Evolutionary conservation across 2,113 vertebrate genomes (phyloP).

Genomic region (Argyrosomus japonicus): DNA sequence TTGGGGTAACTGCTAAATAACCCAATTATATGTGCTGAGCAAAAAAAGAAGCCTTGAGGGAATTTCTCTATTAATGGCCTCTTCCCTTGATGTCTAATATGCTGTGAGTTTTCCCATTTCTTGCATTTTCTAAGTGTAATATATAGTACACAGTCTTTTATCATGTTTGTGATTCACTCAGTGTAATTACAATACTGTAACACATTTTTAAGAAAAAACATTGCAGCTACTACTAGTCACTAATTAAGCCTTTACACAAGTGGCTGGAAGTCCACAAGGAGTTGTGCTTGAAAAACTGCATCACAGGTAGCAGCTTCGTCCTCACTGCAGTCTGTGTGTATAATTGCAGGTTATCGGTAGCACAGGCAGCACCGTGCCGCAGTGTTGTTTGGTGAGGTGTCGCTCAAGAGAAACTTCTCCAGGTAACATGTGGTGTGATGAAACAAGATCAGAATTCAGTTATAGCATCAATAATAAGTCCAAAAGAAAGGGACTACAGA

Average conservation of each 20-base stretch:
- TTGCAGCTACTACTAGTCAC: neutral
- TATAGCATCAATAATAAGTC: neutral
- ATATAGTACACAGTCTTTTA: constrained; percentile 21
- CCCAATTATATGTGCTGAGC: constrained; percentile 58
- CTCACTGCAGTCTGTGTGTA: constrained; percentile 7
- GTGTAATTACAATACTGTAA: constrained; percentile 38
- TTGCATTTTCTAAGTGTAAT: constrained; percentile 27
- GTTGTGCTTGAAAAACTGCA: neutral
- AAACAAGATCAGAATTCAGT: neutral
- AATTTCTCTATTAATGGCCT: constrained; percentile 66
- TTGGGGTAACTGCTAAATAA: constrained; percentile 65
- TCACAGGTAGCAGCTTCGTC: constrained; percentile 10
- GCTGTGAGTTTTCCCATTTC: constrained; percentile 39
- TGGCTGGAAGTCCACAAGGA: neutral
- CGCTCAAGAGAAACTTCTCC: neutral
- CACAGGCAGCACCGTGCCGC: neutral
- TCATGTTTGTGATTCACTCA: constrained; percentile 43
- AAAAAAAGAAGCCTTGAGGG: constrained; percentile 50
- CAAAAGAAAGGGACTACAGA: neutral
- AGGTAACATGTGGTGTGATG: neutral
- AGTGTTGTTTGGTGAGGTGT: neutral
- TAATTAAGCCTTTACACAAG: constrained; percentile 31
- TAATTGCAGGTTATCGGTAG: neutral
- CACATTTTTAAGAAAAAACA: constrained; percentile 12
- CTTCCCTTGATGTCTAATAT: constrained; percentile 55